phyloP scores from a whole-genome alignment of 1,140 invertebrate species.

The Leucophenga varia region DNA sequence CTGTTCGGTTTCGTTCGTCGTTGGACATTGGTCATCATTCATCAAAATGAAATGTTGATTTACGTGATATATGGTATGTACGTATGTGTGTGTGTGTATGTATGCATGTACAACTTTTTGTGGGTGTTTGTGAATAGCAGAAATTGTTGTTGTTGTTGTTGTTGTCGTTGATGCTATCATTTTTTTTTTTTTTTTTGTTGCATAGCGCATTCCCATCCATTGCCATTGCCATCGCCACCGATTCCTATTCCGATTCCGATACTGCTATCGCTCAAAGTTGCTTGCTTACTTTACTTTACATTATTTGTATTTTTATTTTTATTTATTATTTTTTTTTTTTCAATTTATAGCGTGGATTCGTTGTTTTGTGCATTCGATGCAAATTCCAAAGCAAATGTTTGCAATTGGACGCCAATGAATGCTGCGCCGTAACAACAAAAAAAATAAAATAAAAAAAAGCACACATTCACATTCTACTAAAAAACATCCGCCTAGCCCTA shows the following conservation, averaged over 20 bases:
- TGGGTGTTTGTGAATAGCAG: no score
- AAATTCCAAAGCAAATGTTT: neutral
- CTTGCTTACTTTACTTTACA: neutral
- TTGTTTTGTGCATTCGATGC: neutral
- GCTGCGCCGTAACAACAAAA: no score
- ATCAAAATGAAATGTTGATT: conserved; percentile 55
- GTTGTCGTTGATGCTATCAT: no score
- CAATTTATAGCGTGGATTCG: conserved; percentile 18
- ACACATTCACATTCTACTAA: no score
- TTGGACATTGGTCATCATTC: conserved; percentile 53
- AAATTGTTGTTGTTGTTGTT: no score
- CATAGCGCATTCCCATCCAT: no score
- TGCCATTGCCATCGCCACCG: neutral
- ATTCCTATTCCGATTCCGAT: conserved; percentile 6
- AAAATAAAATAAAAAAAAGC: no score
- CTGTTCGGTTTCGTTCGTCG: conserved; percentile 33
- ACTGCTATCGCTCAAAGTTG: conserved; percentile 24
- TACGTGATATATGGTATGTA: no score
- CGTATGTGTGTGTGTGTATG: conserved; percentile 26
- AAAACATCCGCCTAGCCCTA: no score
- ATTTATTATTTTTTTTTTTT: conserved; percentile 1
- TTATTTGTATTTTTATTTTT: neutral
- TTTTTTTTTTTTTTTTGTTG: no score
- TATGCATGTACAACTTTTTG: no score
- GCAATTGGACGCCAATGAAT: conserved; percentile 3